A percentile compares a stretch with the other conserved stretches of the same genome.
These are phyloP conservation scores for Hypomecis atomaria DNA, from an alignment of 2,888 invertebrate species.

Conservation along the genomic window DNA sequence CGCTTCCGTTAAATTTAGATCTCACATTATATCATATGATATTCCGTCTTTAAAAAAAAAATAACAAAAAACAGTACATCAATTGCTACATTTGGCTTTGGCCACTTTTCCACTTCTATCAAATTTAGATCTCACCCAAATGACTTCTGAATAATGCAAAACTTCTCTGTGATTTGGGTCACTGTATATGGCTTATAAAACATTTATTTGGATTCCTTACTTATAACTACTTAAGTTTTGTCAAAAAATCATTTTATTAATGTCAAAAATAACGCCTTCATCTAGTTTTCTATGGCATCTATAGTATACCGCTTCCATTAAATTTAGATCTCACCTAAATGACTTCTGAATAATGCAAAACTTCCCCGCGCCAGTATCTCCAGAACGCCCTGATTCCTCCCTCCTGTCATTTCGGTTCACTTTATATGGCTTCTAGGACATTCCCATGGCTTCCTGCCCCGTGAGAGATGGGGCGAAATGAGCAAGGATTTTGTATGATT, in stretches of 20 bases:
- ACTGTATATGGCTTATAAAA: too few species aligned
- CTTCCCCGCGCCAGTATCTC: constrained; percentile 17
- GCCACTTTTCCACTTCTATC: constrained; percentile 17
- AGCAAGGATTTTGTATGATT: constrained; percentile 26
- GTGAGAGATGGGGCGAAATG: constrained; percentile 33
- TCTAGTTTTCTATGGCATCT: too few species aligned
- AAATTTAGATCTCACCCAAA: constrained; percentile 14
- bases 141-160: too few species aligned
- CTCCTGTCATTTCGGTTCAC: constrained; percentile 38
- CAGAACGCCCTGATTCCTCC: constrained; percentile 28
- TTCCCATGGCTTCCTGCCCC: constrained; percentile 46
- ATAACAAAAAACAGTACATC: too few species aligned
- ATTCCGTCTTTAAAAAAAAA: too few species aligned
- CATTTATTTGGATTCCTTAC: too few species aligned
- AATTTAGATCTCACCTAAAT: constrained; percentile 19
- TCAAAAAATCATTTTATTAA: too few species aligned
- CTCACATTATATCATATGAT: too few species aligned
- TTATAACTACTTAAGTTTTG: too few species aligned
- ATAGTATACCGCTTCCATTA: too few species aligned
- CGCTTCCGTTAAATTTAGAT: constrained; percentile 26
- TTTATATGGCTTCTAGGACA: constrained; percentile 42
- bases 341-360: constrained; percentile 42
- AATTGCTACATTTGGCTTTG: neutral
- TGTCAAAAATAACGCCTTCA: too few species aligned
- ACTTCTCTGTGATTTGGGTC: too few species aligned